Base-by-base conservation (phyloP, 37 sponge, comb jelly and placozoan genomes). In the Corticium candelabrum region DNA sequence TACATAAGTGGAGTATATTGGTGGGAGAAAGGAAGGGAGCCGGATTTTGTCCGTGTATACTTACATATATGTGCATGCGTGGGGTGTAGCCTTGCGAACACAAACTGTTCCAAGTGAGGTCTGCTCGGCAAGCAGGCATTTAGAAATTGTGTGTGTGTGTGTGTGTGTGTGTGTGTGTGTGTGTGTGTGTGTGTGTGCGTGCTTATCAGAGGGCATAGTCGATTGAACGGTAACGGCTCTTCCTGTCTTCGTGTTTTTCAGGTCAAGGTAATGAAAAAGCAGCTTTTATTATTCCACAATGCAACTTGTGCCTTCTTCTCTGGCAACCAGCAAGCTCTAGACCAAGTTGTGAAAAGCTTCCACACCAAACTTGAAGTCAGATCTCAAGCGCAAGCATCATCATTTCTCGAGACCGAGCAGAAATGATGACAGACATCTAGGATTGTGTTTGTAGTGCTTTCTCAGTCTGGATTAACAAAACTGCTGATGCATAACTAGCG, bases 181-280 rank as follows among this genome's bases (percentile, higher is more conserved):
- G 62, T 27, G 27, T 27, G 27, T 27, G 21, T 56, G 21, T 56
- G 21, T 56, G 27, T 56, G 67, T 27, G 21, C 21, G 27, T 27
- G 21, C 21, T 21, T 21, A 56, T 21, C 27, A 56, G 27, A 27
- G 21, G 67, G 21, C 21, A 27, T 27, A 21, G 7, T 4, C 5
- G 73, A 50, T 50, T 50, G 21, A 50, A 27, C 21, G 21, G 21
- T 50, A 50, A 11, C 62, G 62, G 11, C 21, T 50, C 33, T 27
- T 72, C 21, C 33, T 35, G 1, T 1, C 2, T 38, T 74, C n/a
- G 3, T 74, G 1, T 40, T 35, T 3, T 34, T 0, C 82, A 96
- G 96, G 34, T 86, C 35, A 87, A 90, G 39, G 96, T 96, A 34
- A 83, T 90, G 80, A 79, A 87, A 39, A 82, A 87, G 43, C 93